Base-by-base conservation (phyloP, 2,113 vertebrate genomes). In the Elephantulus edwardii region DNA sequence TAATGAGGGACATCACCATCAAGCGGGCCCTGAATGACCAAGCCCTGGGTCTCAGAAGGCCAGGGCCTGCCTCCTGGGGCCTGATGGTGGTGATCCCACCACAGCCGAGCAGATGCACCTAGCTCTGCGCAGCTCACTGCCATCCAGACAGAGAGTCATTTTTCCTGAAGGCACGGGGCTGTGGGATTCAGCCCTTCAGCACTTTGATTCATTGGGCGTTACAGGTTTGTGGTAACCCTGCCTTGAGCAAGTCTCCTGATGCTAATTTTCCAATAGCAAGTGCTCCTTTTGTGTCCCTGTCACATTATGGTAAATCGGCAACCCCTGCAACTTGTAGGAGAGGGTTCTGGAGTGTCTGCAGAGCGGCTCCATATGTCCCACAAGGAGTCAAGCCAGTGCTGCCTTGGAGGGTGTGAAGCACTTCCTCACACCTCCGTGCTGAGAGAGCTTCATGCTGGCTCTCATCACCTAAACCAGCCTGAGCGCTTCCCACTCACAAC, bases 271-370 rank as follows among this genome's bases (percentile, higher is more conserved):
- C 56, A 58, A 22, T 22, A 24, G 56, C 20, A 20, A 8, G 19
- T 22, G 56, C 56, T 50, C 16, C 8, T 16, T 16, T 50, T 22
- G 20, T 24, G 56, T 20, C 14, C 14, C 20, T 20, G 20, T 58
- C 20, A 58, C 7, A 24, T 54, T n/a, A n/a, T n/a, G n/a, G n/a
- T n/a, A n/a, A n/a, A n/a, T n/a, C n/a, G n/a, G n/a, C n/a, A n/a
- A n/a, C n/a, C n/a, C n/a, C n/a, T 56, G 46, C 58, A 8, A 68
- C 26, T 50, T 38, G 22, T 1, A 6, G 11, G 46, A 56, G 68
- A 46, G n/a, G 38, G 33, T 46, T 17, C 5, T 6, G 1, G 33
- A 44, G 19, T 1, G 5, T 8, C 6, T 2, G 0, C 78, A 72
- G 54, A 33, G 20, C 62, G 12, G 30, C 64, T 19, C n/a, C n/a